Conservation (phyloP, 1,140 invertebrate species). For the Orius laevigatus region DNA sequence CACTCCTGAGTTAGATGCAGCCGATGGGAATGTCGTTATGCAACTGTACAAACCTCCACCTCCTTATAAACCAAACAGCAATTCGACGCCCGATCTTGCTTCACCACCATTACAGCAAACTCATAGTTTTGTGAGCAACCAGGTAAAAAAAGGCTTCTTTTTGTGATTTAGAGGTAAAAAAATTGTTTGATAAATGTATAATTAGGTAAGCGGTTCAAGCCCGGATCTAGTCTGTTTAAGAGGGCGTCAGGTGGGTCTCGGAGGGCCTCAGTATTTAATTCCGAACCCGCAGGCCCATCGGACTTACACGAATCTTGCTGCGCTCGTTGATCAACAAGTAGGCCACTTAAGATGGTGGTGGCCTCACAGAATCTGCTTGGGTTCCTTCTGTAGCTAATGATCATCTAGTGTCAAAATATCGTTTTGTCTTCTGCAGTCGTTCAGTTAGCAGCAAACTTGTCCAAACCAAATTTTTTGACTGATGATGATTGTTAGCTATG, state of each 20-base stretch:
- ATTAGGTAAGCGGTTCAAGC: slow-evolving; percentile 51
- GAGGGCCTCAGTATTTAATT: slow-evolving; percentile 26
- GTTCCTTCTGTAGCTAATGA: too few species aligned
- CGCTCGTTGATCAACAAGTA: slow-evolving; percentile 17
- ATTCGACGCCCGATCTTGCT: slow-evolving; percentile 66
- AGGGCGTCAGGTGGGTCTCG: slow-evolving; percentile 22
- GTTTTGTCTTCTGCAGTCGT: too few species aligned
- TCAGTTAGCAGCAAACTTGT: too few species aligned
- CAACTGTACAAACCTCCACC: slow-evolving; percentile 67
- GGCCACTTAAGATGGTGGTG: not conserved
- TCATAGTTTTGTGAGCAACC: slow-evolving; percentile 20
- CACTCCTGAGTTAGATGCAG: slow-evolving; percentile 31
- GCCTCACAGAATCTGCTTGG: not conserved
- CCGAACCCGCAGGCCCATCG: slow-evolving; percentile 37
- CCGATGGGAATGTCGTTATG: slow-evolving; percentile 37
- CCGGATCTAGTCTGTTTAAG: slow-evolving; percentile 43
- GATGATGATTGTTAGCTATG: not conserved
- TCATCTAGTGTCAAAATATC: too few species aligned
- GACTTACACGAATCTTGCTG: slow-evolving; percentile 49
- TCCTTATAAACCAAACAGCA: slow-evolving; percentile 58
- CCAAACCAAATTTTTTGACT: not conserved
- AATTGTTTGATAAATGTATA: slow-evolving; percentile 3
- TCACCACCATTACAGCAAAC: slow-evolving; percentile 21
- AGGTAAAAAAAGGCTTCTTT: slow-evolving; percentile 15
- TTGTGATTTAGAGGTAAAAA: not conserved